Base-by-base conservation (phyloP, 2,113 vertebrate genomes). In the Ceratotherium simum region DNA sequence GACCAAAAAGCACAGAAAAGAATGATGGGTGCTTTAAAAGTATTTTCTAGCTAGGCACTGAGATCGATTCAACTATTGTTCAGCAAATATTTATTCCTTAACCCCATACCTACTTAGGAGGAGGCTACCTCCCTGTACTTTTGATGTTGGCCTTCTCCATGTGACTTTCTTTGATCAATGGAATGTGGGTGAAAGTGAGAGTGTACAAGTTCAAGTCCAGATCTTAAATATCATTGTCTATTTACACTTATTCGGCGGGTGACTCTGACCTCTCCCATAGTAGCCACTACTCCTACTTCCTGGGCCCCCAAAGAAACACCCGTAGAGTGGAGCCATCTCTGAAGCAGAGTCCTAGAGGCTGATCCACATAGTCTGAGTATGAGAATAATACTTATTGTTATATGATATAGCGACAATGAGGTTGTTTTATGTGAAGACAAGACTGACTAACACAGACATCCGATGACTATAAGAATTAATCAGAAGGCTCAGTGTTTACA, bases 211-310 rank as follows among this genome's bases (percentile, higher is more conserved):
- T 70, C 54, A 46, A 73, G 58, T 60, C n/a, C 46, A 80, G 33
- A 72, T 60, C 51, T 84, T 58, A 95, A 92, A 80, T 67, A 21
- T 56, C 78, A 87, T 25, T 64, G 42, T 79, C 56, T 84, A 27
- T 89, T 97, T 92, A 79, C 48, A 78, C 54, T 31, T 60, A 72
- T 48, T 98, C 62, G 33, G 29, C 67, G 51, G 29, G 8, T 16
- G 21, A 88, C 21, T 96, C 56, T n/a, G 12, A 72, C 25, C 11
- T 80, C 29, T 88, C 75, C 11, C 58, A 65, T 81, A 93, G 79
- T 58, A 73, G 54, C 27, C 42, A n/a, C 16, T 72, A 8, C 23
- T 84, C 69, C 58, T 88, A 12, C 39, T 83, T 90, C 42, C 17
- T 18, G 10, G 17, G n/a, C 6, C 23, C 27, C 60, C 39, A 33